Conservation (phyloP, 1,140 invertebrate species). For the Saccostrea echinata region DNA sequence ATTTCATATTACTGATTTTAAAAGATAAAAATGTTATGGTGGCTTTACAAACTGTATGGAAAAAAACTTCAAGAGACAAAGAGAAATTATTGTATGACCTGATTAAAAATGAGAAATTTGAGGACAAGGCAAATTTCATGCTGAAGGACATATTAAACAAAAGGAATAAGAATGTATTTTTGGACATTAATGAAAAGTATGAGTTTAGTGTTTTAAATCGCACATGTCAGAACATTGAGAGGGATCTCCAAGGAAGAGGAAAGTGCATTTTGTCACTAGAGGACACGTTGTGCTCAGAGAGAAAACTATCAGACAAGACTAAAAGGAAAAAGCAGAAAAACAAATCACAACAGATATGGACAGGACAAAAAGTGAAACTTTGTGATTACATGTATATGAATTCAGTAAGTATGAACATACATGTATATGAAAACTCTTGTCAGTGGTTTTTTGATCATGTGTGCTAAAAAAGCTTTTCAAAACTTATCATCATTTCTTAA, state of each 20-base stretch:
- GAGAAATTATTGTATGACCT: background rate
- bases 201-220: background rate
- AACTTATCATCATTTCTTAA: too few species aligned
- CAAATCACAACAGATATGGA: background rate
- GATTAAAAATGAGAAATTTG: background rate
- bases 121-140: background rate
- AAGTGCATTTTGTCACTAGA: background rate
- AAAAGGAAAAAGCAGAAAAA: background rate
- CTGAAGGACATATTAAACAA: background rate
- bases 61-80: background rate
- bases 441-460: too few species aligned
- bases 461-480: too few species aligned
- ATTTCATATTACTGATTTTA: slow-evolving; percentile 14
- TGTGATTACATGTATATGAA: slow-evolving; percentile 28
- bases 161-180: background rate
- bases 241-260: background rate
- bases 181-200: slow-evolving; percentile 14
- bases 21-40: background rate
- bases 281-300: background rate
- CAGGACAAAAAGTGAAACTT: background rate
- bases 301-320: background rate
- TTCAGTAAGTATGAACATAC: slow-evolving; percentile 34
- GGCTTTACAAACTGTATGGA: background rate
- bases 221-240: background rate
- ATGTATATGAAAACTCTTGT: too few species aligned